These are phyloP conservation scores for Drosophila micromelanica DNA, from an alignment of 1,140 invertebrate genomes.

Conservation along the genomic window DNA sequence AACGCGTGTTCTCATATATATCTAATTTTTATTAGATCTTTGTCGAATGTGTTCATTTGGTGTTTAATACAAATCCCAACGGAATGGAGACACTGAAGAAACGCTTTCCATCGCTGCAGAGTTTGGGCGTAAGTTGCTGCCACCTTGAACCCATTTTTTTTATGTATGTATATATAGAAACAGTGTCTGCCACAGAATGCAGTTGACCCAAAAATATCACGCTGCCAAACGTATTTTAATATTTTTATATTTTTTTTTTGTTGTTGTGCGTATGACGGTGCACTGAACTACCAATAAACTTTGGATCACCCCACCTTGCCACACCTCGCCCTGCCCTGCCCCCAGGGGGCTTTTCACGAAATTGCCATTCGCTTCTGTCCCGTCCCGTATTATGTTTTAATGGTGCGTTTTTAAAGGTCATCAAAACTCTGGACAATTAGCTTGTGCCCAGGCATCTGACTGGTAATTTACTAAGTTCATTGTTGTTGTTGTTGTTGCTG, in stretches of 20 bases:
- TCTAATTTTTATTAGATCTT: neutral
- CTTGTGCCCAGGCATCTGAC: conserved; percentile 45
- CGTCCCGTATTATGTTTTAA: conserved; percentile 49
- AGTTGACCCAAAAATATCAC: conserved; percentile 47
- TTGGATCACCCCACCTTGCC: neutral
- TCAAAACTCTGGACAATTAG: conserved; percentile 71
- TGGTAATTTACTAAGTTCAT: conserved; percentile 63
- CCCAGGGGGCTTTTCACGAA: conserved; percentile 2
- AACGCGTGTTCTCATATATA: conserved; percentile 53
- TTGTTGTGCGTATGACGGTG: conserved; percentile 49
- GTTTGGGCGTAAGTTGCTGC: conserved; percentile 82
- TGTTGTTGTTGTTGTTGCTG: conserved; percentile 10
- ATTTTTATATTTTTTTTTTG: conserved; percentile 42
- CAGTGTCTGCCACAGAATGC: conserved; percentile 8
- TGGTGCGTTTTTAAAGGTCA: conserved; percentile 65
- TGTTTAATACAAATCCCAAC: conserved; percentile 2
- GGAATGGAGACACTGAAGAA: conserved; percentile 81
- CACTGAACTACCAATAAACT: conserved; percentile 50
- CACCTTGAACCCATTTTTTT: conserved; percentile 51
- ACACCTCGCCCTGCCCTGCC: neutral
- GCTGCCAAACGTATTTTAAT: conserved; percentile 8
- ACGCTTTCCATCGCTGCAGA: conserved; percentile 84
- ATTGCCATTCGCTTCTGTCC: conserved; percentile 13
- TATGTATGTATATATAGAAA: conserved; percentile 63
- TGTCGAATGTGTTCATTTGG: conserved; percentile 22